Evolutionary conservation across 2,888 invertebrate genomes (phyloP).

Genomic region (Cryptocephalus primarius): DNA sequence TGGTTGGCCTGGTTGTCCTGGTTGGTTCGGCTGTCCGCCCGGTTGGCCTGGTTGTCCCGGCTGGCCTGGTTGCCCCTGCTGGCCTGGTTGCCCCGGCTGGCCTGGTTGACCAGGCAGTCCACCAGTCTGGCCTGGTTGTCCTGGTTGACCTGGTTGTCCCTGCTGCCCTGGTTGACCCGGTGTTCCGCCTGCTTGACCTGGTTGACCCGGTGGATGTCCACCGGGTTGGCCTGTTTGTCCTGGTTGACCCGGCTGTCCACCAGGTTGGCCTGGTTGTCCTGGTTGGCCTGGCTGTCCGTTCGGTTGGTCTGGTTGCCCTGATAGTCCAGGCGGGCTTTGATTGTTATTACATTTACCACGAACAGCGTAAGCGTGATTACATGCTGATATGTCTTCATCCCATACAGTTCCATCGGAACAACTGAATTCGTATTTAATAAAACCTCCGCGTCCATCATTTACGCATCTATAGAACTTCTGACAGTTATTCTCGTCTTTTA

Average conservation of each 20-base stretch:
- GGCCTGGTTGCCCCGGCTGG: not conserved
- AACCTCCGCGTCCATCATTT: constrained; percentile 46
- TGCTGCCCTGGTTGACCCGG: too few species aligned
- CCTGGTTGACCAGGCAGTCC: too few species aligned
- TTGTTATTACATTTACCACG: constrained; percentile 16
- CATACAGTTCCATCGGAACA: constrained; percentile 71
- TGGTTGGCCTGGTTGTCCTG: not conserved
- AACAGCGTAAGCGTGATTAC: constrained; percentile 60
- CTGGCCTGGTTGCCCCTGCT: not conserved
- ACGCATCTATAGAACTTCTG: constrained; percentile 71
- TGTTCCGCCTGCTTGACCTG: not conserved
- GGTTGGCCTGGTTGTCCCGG: not conserved
- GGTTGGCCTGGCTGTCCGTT: constrained; percentile 6
- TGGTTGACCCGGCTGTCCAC: too few species aligned
- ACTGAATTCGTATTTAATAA: constrained; percentile 57
- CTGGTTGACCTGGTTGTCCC: too few species aligned
- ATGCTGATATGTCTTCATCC: constrained; percentile 56
- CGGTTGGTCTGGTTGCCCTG: too few species aligned
- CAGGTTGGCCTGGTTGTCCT: constrained; percentile 4
- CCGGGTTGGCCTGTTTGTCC: too few species aligned
- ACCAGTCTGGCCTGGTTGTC: too few species aligned
- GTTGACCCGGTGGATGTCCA: not conserved
- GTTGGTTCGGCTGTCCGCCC: not conserved
- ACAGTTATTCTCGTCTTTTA: constrained; percentile 56
- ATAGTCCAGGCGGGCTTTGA: not conserved